Percentiles rank a stretch among this genome's conserved stretches.
phyloP scores from a whole-genome alignment of 2,797 vertebrate species.

The Siniperca undulata region DNA sequence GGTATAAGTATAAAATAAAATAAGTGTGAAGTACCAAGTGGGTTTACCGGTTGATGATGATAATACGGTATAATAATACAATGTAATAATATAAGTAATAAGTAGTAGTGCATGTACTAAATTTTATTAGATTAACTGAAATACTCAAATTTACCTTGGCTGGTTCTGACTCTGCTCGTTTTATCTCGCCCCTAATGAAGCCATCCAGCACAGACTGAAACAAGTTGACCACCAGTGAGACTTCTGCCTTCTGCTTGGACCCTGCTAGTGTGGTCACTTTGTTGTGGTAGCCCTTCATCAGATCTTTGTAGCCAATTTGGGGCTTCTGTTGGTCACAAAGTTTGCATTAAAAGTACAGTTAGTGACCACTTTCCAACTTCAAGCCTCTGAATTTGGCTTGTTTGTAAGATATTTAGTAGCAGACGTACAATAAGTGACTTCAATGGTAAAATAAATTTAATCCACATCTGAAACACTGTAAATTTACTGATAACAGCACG shows the following conservation, averaged over 20 bases:
- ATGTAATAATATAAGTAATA: too few species aligned
- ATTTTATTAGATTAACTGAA: background rate
- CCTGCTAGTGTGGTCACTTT: slow-evolving; percentile 89
- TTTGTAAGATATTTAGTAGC: background rate
- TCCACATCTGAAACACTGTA: background rate
- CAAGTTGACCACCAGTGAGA: slow-evolving; percentile 94
- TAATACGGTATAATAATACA: too few species aligned
- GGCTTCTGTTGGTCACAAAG: slow-evolving; percentile 78
- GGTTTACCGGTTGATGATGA: too few species aligned
- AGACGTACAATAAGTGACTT: background rate
- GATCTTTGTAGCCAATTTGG: slow-evolving; percentile 90
- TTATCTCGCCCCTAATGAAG: slow-evolving; percentile 90
- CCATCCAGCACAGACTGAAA: slow-evolving; percentile 96
- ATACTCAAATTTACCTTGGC: slow-evolving; percentile 74
- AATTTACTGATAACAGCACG: background rate
- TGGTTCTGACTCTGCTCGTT: slow-evolving; percentile 85
- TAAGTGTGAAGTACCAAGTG: too few species aligned
- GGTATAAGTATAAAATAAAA: too few species aligned
- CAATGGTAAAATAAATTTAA: background rate
- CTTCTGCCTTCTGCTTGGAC: slow-evolving; percentile 84
- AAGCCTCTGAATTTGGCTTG: background rate
- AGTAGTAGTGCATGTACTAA: too few species aligned
- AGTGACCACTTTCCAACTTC: slow-evolving; percentile 3
- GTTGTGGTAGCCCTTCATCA: slow-evolving; percentile 93
- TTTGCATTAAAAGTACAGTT: background rate